These are phyloP conservation scores for Microctenopoma stevenorrisi DNA, from an alignment of 2,797 vertebrate species.

Conservation along the genomic window DNA sequence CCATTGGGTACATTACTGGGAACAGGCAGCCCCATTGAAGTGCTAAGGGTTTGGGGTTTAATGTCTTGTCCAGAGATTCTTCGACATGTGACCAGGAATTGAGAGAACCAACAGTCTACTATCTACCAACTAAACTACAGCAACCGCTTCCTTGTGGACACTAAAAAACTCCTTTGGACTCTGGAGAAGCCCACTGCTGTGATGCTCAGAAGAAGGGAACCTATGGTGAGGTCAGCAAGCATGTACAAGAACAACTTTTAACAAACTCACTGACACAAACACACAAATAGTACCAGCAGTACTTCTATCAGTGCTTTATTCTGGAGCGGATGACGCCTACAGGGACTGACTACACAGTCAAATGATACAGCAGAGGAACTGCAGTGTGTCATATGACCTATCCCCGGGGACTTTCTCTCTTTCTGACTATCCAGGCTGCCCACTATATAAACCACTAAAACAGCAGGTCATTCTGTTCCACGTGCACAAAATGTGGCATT, in stretches of 20 bases:
- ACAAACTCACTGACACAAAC: conserved; percentile 22
- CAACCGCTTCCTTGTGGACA: no score
- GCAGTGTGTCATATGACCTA: conserved; percentile 75
- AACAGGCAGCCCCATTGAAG: no score
- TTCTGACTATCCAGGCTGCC: conserved; percentile 56
- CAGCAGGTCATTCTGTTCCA: conserved; percentile 54
- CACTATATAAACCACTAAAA: conserved; percentile 54
- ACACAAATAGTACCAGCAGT: conserved; percentile 35
- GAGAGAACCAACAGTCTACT: no score
- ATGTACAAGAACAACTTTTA: conserved; percentile 36
- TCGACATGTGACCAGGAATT: no score
- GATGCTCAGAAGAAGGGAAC: conserved; percentile 5
- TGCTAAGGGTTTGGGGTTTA: no score
- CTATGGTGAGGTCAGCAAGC: conserved; percentile 41
- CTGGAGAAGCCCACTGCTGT: background rate
- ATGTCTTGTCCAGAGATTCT: no score
- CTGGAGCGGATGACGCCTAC: conserved; percentile 65
- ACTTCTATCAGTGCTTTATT: conserved; percentile 66
- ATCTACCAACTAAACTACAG: no score
- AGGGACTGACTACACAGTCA: conserved; percentile 75
- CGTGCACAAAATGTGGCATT: conserved; percentile 63
- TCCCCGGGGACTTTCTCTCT: conserved; percentile 68
- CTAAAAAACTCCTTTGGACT: background rate
- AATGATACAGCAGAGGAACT: conserved; percentile 74
- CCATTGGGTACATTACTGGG: no score